Evolutionary conservation across 2,888 invertebrate species (phyloP).

Genomic region (Hydrotaea cyrtoneurina): DNA sequence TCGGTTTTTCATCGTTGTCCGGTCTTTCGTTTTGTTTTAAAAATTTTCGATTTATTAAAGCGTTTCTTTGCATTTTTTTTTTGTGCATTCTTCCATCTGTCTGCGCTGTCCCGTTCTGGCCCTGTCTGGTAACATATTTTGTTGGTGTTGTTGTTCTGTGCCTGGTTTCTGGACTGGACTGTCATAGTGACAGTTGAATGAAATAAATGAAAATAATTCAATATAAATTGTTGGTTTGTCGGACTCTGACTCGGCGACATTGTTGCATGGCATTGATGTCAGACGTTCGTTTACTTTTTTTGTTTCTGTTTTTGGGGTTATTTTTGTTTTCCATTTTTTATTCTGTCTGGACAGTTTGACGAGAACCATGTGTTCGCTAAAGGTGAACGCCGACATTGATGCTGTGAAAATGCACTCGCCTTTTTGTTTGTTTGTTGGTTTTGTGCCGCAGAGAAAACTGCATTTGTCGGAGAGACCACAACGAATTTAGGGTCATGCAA

Average conservation of each 20-base stretch:
- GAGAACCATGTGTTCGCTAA: conserved; percentile 2
- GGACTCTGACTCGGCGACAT: conserved; percentile 40
- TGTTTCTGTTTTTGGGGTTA: not conserved
- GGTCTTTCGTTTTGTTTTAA: conserved; percentile 46
- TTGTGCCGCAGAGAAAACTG: not conserved
- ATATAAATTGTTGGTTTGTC: conserved; percentile 39
- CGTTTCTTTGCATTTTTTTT: conserved; percentile 5
- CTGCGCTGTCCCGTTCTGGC: not conserved
- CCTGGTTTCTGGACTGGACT: conserved; percentile 15
- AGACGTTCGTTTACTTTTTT: conserved; percentile 27
- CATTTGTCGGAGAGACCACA: not conserved
- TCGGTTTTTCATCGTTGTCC: conserved; percentile 56
- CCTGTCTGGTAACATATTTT: conserved; percentile 16
- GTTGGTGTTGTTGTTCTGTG: not conserved
- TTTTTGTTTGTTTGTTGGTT: not conserved
- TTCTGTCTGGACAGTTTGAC: conserved; percentile 11
- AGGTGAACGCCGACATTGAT: not conserved
- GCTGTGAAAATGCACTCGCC: not conserved
- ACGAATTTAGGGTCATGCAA: not conserved
- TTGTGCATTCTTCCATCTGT: not conserved
- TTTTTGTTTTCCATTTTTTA: conserved; percentile 21
- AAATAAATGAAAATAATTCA: conserved; percentile 43
- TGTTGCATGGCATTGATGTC: conserved; percentile 65
- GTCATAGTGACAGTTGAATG: conserved; percentile 40
- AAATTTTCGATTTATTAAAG: conserved; percentile 28